A percentile compares a stretch with the other conserved stretches of the same genome.
These are phyloP conservation scores for Sus scrofa DNA, from an alignment of 2,113 vertebrate species.

Conservation along the genomic window T2T-Sscrofa CM000813.6:112632001-112632500, in stretches of 20 bases:
- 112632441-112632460: background rate
- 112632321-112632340: slow-evolving; percentile 21
- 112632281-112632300: background rate
- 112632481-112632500: background rate
- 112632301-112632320: slow-evolving; percentile 5
- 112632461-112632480: background rate
- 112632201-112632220: background rate
- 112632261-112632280: background rate
- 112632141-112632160: background rate
- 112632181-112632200: background rate
- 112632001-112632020: too few species aligned
- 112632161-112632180: background rate
- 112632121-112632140: slow-evolving; percentile 18
- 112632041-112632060: too few species aligned
- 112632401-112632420: slow-evolving; percentile 15
- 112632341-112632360: background rate
- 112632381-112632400: background rate
- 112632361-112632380: slow-evolving; percentile 10
- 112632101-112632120: too few species aligned
- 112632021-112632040: too few species aligned
- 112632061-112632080: too few species aligned
- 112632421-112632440: slow-evolving; percentile 7
- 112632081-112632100: too few species aligned
- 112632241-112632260: background rate
- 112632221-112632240: background rate